Evolutionary conservation across 2,888 invertebrate species (phyloP), one percentile per base, ranked within the genome.

Genomic region (Malthinus seriepunctatus): DNA sequence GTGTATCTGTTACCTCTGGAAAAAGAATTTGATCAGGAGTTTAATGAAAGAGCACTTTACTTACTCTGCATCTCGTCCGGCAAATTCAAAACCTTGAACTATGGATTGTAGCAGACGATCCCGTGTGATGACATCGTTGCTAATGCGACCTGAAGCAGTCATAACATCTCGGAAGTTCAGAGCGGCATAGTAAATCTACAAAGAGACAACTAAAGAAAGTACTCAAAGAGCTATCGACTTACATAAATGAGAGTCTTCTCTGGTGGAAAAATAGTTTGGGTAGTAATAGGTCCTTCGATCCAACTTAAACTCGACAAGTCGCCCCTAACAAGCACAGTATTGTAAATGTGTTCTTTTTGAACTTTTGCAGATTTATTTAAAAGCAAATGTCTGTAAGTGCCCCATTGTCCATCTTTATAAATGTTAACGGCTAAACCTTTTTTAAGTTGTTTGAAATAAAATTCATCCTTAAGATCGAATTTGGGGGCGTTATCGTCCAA

Each of bases 151-250:
- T 0, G 92, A 93, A 0, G 95, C 92, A 1, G 93, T 82, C 96
- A 97, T 96, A 0, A 97, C 82, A 76, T 97, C 97, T 71, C 93
- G 88, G 86, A 97, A 97, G 80, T 97, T 98, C 9, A 97, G 76
- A 0, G 95, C 86, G 0, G 93, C 80, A 73, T 90, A 94, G 69
- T 88, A 84, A 0, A 91, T 84, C 76, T 84, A 73, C 1, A 84
- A 93, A 50, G 90, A 79, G 64, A 5, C 5, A 5, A 23, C 5
- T 23, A 3, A 23, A 23, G 23, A 23, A 2, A 14, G 14, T 39
- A 9, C n/a, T 5, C 3, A 3, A 33, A 32, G 14, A 32, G 2
- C 1, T 7, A 6, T n/a, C 9, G 7, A 42, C 39, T 11, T 61
- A 71, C 71, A 47, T 65, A 44, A 12, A 67, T 56, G 8, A 69